Evolutionary conservation across 2,797 vertebrate genomes (phyloP), one percentile per base, ranked within the genome.

Genomic region (Luscinia luscinia): DNA sequence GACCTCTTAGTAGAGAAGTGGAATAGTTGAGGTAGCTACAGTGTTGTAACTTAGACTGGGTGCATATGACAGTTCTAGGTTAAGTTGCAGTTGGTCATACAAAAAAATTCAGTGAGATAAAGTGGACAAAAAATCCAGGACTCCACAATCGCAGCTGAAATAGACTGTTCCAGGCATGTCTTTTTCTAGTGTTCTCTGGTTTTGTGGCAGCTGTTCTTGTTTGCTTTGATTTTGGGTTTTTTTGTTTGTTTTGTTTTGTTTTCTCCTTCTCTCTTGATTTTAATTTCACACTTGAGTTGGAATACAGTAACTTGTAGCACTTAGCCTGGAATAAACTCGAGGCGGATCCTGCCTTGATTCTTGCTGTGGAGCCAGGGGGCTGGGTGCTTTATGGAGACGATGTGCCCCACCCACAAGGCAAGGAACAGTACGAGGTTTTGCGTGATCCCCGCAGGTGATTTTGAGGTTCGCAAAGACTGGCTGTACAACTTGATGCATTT

Each of bases 381-480:
- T 1, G 11, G 79, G 58, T 23, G 43, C 51, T 76, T 45, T 24
- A 5, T 54, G 67, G 78, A 34, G 52, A 11, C 0, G 5, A 23
- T 54, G 91, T 0, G 32, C 89, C 79, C 84, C 94, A 82, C 93
- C 95, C 93, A 72, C 23, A 19, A n/a, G 51, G 43, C 79, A 13
- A 62, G 88, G 75, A 79, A 49, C 90, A 81, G 7, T 51, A 2
- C 0, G 18, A 72, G 84, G 32, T 69, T 92, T 64, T 94, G n/a
- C 3, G 2, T 82, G 86, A 79, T 70, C 81, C 78, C 92, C 0
- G 1, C 27, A 59, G 89, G 92, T 23, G 0, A 12, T 87, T 75
- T 54, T 69, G 73, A 83, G 86, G 49, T 93, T 90, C 87, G 66
- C 63, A n/a, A 32, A 77, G 92, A 61, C n/a, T 72, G 12, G 36